These are phyloP conservation scores for Alligator sinensis DNA, from an alignment of 2,113 vertebrate species.

Conservation along the genomic window DNA sequence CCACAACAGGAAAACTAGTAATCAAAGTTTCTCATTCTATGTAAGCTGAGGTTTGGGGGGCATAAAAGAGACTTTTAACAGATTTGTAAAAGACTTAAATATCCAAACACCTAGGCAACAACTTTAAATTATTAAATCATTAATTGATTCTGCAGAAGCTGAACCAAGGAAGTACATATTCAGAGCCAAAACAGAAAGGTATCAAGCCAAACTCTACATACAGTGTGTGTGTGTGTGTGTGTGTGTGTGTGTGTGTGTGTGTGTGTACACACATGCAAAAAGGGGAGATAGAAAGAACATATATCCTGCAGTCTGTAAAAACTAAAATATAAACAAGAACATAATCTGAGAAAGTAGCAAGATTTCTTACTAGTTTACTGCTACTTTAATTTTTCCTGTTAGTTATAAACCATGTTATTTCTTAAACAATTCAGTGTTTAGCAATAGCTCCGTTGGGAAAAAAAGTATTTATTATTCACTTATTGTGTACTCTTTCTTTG, in stretches of 20 bases:
- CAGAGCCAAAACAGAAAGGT: background rate
- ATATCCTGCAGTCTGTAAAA: background rate
- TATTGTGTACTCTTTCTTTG: background rate
- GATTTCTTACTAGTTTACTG: background rate
- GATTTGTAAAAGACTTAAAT: background rate
- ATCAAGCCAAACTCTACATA: background rate
- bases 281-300: background rate
- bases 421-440: background rate
- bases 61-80: background rate
- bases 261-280: too few species aligned
- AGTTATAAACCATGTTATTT: background rate
- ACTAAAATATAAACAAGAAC: background rate
- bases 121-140: background rate
- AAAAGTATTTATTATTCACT: background rate
- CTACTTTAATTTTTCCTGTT: background rate
- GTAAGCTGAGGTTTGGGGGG: background rate
- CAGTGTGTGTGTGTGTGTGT: background rate
- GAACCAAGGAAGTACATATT: background rate
- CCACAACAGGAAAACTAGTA: background rate
- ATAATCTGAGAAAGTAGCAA: background rate
- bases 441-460: background rate
- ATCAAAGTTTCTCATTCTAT: background rate
- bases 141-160: background rate
- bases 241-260: too few species aligned
- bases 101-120: background rate